A percentile compares a stretch with the other conserved stretches of the same genome.
phyloP scores from a whole-genome alignment of 2,113 vertebrate species.

The Miniopterus natalensis region DNA sequence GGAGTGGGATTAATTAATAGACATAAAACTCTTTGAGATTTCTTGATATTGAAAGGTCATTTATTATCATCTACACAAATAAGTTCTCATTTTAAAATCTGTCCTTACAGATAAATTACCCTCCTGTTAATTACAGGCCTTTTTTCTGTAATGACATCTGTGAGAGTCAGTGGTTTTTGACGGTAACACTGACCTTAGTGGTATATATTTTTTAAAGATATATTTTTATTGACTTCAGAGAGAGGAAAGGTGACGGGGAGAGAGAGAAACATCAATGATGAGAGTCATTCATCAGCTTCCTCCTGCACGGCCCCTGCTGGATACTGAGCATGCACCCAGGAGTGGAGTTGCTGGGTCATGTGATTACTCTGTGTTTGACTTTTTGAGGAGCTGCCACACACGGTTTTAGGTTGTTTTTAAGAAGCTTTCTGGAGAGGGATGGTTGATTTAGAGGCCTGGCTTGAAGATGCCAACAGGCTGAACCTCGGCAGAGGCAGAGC shows the following conservation, averaged over 20 bases:
- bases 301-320: no score
- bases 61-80: constrained; percentile 72
- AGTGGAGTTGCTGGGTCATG: neutral
- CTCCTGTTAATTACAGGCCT: constrained; percentile 73
- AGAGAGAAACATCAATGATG: no score
- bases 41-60: constrained; percentile 68
- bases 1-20: constrained; percentile 71
- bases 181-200: constrained; percentile 50
- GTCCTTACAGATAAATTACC: constrained; percentile 49
- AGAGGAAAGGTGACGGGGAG: no score
- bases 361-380: neutral
- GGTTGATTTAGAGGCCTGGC: neutral
- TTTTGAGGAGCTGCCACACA: neutral
- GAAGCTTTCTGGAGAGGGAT: neutral
- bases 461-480: neutral
- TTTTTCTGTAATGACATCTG: constrained; percentile 64
- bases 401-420: neutral
- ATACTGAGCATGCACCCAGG: neutral
- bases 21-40: constrained; percentile 72
- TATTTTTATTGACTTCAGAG: no score
- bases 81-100: constrained; percentile 69
- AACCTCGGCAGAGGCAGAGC: neutral
- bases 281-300: no score
- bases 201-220: constrained; percentile 57
- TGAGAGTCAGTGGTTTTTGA: constrained; percentile 70